These are phyloP conservation scores for Leiothrix lutea DNA, from an alignment of 2,113 vertebrate species.

Conservation along the genomic window DNA sequence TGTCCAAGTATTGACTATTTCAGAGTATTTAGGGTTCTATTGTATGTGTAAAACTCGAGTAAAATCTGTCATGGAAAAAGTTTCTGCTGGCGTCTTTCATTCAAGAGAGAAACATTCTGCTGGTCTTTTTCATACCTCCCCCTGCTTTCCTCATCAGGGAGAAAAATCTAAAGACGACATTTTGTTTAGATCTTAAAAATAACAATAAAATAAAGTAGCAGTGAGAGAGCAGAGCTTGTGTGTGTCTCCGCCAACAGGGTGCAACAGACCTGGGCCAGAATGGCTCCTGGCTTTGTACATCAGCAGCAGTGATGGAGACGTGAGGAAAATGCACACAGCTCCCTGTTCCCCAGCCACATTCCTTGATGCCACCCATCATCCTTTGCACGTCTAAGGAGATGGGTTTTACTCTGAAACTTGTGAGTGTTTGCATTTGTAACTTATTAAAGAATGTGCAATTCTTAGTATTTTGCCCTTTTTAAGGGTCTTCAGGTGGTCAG, in stretches of 20 bases:
- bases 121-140: background rate
- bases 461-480: background rate
- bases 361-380: background rate
- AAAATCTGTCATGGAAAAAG: background rate
- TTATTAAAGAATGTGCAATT: background rate
- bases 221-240: background rate
- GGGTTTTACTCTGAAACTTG: background rate
- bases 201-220: background rate
- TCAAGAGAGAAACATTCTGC: fast-evolving
- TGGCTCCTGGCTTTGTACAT: background rate
- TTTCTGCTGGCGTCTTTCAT: background rate
- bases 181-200: background rate
- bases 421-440: background rate
- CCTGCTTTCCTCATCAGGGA: background rate
- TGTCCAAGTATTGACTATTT: background rate
- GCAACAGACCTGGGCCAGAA: background rate
- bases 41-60: background rate
- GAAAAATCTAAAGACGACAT: background rate
- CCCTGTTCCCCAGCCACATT: background rate
- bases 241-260: background rate
- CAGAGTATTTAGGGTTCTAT: background rate
- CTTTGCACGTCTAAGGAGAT: background rate
- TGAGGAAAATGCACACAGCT: background rate
- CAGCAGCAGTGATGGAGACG: fast-evolving
- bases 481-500: background rate